A percentile compares a stretch with the other conserved stretches of the same genome.
Conservation (phyloP, 2,888 invertebrate species). For the Tenodera sinensis region DNA sequence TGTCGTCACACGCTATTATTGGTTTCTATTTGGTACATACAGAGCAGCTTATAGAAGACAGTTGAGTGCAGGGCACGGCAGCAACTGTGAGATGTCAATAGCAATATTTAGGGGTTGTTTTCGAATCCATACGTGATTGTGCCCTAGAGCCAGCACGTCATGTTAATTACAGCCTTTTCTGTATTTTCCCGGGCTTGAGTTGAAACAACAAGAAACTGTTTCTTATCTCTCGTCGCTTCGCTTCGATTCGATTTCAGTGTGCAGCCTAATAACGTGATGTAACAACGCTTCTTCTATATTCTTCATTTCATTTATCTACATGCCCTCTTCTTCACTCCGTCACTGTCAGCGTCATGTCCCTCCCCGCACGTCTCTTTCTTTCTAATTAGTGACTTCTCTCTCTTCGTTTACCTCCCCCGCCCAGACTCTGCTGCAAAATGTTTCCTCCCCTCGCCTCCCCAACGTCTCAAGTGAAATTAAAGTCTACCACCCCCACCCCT, state of each 20-base stretch:
- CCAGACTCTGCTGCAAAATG: background rate
- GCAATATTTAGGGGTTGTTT: no score
- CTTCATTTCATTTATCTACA: slow-evolving; percentile 19
- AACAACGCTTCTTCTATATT: slow-evolving; percentile 15
- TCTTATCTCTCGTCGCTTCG: no score
- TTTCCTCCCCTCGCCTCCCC: slow-evolving; percentile 32
- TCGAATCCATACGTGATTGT: no score
- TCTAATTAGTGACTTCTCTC: slow-evolving; percentile 34
- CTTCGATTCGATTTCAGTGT: background rate
- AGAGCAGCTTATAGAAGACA: no score
- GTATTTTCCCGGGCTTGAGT: background rate
- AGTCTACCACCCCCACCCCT: slow-evolving; percentile 33
- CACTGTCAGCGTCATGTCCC: slow-evolving; percentile 31
- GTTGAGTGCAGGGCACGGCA: no score
- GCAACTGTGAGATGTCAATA: no score
- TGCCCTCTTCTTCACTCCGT: slow-evolving; percentile 27
- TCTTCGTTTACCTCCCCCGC: slow-evolving; percentile 23
- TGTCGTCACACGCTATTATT: no score
- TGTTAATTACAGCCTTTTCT: background rate
- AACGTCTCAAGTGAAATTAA: slow-evolving; percentile 39
- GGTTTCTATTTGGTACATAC: no score
- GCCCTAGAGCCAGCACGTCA: background rate
- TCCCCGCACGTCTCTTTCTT: slow-evolving; percentile 29
- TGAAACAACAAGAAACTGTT: background rate
- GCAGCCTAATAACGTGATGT: background rate